These are phyloP conservation scores for Phymatocera aterrima DNA, from an alignment of 2,888 invertebrate species.

Conservation along the genomic window DNA sequence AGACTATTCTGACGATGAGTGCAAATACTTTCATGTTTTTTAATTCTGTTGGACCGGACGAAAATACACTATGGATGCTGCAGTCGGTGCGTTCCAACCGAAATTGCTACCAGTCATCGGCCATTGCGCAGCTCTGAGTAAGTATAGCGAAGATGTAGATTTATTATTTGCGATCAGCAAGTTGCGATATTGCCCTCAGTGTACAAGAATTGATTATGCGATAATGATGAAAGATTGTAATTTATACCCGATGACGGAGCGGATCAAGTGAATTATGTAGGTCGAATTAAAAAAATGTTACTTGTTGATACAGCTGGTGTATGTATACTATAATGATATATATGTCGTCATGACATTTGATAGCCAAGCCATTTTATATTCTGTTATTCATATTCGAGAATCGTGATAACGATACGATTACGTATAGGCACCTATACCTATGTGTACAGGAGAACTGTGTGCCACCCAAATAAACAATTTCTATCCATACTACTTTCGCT, in stretches of 20 bases:
- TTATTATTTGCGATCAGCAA: too few relatives aligned
- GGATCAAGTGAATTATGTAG: not conserved
- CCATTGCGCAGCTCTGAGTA: not conserved
- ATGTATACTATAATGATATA: not conserved
- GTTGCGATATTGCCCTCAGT: not conserved
- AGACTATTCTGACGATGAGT: not conserved
- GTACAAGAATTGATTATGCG: not conserved
- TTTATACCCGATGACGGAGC: not conserved
- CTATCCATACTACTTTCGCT: too few relatives aligned
- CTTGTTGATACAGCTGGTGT: not conserved
- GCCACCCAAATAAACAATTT: too few relatives aligned
- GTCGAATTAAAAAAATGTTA: not conserved
- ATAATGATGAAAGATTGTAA: not conserved
- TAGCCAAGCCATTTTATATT: not conserved
- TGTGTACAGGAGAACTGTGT: too few relatives aligned
- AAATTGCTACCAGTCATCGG: not conserved
- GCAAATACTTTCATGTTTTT: not conserved
- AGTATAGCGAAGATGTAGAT: too few relatives aligned
- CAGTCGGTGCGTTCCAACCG: not conserved
- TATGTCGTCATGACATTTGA: not conserved
- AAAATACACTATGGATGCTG: not conserved
- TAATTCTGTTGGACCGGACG: not conserved
- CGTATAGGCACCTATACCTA: not conserved
- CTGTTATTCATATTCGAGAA: not conserved
- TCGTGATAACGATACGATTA: slow-evolving; percentile 2